Conservation (phyloP, 2,888 invertebrate genomes). For the Panopea generosa region DNA sequence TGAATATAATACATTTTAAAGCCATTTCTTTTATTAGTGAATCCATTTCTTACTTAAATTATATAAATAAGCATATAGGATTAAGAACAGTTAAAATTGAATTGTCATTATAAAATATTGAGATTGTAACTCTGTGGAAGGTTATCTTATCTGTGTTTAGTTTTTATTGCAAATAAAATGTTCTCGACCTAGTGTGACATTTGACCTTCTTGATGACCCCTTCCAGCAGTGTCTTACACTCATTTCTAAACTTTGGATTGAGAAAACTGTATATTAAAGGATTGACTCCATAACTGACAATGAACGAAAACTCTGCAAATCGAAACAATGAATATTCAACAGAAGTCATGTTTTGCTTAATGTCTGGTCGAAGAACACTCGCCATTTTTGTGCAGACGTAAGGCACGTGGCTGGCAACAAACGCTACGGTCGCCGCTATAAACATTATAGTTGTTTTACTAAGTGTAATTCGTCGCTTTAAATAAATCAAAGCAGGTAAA, state of each 20-base stretch:
- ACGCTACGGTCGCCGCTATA: constrained; percentile 55
- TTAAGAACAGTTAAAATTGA: too few relatives aligned
- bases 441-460: constrained; percentile 61
- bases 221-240: constrained; percentile 41
- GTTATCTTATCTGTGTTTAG: not conserved
- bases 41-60: too few relatives aligned
- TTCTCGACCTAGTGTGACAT: constrained; percentile 14
- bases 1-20: too few relatives aligned
- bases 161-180: constrained; percentile 24
- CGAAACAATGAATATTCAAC: constrained; percentile 26
- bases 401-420: constrained; percentile 53
- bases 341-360: constrained; percentile 17
- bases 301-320: constrained; percentile 49
- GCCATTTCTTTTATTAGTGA: too few relatives aligned
- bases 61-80: too few relatives aligned
- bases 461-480: constrained; percentile 38
- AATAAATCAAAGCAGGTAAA: constrained; percentile 15
- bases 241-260: constrained; percentile 53
- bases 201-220: constrained; percentile 31
- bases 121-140: not conserved
- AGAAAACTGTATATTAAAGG: constrained; percentile 61
- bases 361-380: constrained; percentile 19
- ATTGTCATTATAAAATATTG: too few relatives aligned
- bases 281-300: constrained; percentile 55
- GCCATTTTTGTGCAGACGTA: constrained; percentile 45